Evolutionary conservation across 2,888 invertebrate species (phyloP).

Genomic region (Oscheius sp.): DNA sequence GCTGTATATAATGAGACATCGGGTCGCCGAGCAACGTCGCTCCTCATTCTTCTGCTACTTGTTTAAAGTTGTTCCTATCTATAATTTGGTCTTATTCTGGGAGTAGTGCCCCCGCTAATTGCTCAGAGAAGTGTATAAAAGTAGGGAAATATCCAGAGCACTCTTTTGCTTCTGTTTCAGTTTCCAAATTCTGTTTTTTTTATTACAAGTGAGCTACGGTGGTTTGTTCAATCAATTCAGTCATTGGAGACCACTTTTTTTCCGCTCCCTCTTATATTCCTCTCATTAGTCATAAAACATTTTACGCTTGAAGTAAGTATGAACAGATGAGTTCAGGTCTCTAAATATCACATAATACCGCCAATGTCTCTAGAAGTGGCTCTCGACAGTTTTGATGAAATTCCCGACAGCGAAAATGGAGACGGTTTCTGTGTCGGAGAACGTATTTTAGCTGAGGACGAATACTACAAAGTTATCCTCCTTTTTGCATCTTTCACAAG

Average conservation of each 20-base stretch:
- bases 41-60: slow-evolving; percentile 5
- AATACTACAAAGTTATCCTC: slow-evolving; percentile 16
- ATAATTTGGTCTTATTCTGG: background rate
- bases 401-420: slow-evolving; percentile 11
- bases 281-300: background rate
- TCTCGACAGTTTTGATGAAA: slow-evolving; percentile 21
- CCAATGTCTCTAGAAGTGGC: background rate
- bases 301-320: background rate
- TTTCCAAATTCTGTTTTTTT: no score
- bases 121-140: no score
- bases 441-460: slow-evolving; percentile 15
- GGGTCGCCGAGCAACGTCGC: background rate
- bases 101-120: background rate
- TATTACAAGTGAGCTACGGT: no score
- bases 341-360: background rate
- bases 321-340: background rate
- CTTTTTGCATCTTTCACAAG: background rate
- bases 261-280: no score
- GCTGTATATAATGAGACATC: no score
- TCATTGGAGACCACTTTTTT: no score
- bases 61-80: background rate
- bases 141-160: background rate
- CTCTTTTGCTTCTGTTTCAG: no score
- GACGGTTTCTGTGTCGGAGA: slow-evolving; percentile 1
- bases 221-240: no score